phyloP scores from a whole-genome alignment of 2,113 vertebrate species.

The Mobula birostris region DNA sequence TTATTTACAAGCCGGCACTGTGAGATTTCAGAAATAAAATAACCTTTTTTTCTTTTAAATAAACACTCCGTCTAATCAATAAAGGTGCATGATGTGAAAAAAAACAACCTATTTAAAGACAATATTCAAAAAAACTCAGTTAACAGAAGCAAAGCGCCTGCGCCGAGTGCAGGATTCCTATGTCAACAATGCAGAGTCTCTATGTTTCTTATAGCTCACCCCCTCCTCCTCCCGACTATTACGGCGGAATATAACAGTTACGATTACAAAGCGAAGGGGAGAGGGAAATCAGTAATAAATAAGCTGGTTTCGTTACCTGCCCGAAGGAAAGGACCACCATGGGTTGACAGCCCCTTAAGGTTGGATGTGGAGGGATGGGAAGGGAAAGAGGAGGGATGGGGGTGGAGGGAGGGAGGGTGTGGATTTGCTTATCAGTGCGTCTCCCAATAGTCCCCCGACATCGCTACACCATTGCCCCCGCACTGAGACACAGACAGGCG shows the following conservation, averaged over 20 bases:
- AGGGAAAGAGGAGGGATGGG: no score
- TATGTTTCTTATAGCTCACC: neutral
- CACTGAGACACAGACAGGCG: neutral
- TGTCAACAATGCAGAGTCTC: neutral
- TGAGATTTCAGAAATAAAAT: no score
- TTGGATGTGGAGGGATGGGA: neutral
- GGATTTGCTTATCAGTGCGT: neutral
- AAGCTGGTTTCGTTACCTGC: neutral
- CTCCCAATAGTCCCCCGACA: neutral
- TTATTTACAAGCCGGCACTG: no score
- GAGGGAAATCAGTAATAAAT: neutral
- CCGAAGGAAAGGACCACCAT: neutral
- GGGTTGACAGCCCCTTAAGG: neutral
- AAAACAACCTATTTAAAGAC: no score
- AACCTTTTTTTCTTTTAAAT: no score
- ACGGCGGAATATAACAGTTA: neutral
- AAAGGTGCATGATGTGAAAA: no score
- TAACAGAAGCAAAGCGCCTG: no score
- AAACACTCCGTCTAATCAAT: no score
- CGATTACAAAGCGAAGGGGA: neutral
- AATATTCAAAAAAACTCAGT: no score
- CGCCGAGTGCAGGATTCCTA: neutral
- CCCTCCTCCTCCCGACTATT: no score
- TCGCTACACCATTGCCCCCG: neutral
- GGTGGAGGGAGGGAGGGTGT: neutral